phyloP scores from a whole-genome alignment of 2,797 vertebrate genomes.

The Pseudochirops corinnae region DNA sequence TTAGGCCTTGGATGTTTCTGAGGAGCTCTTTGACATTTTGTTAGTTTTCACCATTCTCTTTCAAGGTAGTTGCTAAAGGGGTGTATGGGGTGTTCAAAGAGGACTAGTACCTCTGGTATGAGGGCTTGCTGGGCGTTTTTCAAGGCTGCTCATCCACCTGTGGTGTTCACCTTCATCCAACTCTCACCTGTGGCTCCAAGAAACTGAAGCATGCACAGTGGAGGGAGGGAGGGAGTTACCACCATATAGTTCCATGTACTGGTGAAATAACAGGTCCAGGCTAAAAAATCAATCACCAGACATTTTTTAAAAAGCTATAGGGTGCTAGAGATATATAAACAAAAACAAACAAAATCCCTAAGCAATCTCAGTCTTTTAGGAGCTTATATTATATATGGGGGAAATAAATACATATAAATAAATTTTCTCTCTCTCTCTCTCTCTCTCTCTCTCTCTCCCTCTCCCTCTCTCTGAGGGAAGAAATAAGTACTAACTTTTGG shows the following conservation, averaged over 20 bases:
- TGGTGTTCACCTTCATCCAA: not conserved
- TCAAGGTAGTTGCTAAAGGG: not conserved
- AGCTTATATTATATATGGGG: not conserved
- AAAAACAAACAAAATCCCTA: not conserved
- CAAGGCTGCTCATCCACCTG: not conserved
- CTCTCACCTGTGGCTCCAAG: not conserved
- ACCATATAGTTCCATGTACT: not conserved
- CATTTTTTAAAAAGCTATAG: not conserved
- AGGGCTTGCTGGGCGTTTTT: not conserved
- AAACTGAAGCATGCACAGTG: not conserved
- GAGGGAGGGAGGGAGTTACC: not conserved
- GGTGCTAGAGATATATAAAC: not conserved
- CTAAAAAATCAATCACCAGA: not conserved
- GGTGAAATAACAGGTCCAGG: not conserved
- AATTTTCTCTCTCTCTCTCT: not conserved
- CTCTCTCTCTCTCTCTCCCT: not conserved
- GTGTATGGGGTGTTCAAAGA: not conserved
- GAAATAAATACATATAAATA: not conserved
- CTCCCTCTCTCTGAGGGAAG: not conserved
- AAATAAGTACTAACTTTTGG: not conserved
- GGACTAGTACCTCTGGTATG: not conserved
- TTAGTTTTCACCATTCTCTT: not conserved
- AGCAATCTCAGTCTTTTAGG: not conserved
- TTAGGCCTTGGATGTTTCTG: not conserved
- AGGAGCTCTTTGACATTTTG: not conserved